These are phyloP conservation scores for Drosophila suboccidentalis DNA, from an alignment of 2,888 invertebrate genomes.

Conservation along the genomic window DNA sequence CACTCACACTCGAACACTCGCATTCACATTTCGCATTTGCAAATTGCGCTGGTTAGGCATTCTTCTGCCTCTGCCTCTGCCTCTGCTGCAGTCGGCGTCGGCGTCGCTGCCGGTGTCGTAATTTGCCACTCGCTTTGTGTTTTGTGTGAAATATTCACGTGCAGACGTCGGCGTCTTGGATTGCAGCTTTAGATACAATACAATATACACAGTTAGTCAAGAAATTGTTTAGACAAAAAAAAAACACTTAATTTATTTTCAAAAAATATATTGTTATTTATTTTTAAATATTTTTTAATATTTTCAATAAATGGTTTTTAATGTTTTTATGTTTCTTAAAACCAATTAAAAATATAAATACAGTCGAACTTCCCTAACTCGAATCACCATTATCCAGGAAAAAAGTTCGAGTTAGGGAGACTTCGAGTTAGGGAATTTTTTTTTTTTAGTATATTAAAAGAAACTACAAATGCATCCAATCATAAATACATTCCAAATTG, in stretches of 20 bases:
- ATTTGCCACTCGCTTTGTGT: slow-evolving; percentile 57
- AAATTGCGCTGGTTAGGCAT: slow-evolving; percentile 79
- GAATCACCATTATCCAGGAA: too few relatives aligned
- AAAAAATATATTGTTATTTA: not conserved
- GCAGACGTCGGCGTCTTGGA: slow-evolving; percentile 41
- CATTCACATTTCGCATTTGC: slow-evolving; percentile 48
- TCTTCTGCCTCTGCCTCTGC: slow-evolving; percentile 26
- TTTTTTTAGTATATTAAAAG: too few relatives aligned
- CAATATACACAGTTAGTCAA: not conserved
- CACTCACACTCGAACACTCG: slow-evolving; percentile 6
- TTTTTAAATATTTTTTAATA: not conserved
- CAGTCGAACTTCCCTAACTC: too few relatives aligned
- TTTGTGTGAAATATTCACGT: slow-evolving; percentile 67
- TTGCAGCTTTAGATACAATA: slow-evolving; percentile 20
- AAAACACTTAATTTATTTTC: not conserved
- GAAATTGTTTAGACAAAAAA: not conserved
- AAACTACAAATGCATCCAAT: too few relatives aligned
- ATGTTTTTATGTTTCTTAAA: too few relatives aligned
- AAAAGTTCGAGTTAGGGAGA: too few relatives aligned
- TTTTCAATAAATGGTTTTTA: too few relatives aligned
- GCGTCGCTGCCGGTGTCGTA: slow-evolving; percentile 40
- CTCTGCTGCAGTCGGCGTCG: slow-evolving; percentile 7
- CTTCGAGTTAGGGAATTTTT: too few relatives aligned
- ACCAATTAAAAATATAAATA: too few relatives aligned
- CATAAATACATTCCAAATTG: too few relatives aligned